Base-by-base conservation (phyloP, 2,797 vertebrate species). In the Crenichthys baileyi region DNA sequence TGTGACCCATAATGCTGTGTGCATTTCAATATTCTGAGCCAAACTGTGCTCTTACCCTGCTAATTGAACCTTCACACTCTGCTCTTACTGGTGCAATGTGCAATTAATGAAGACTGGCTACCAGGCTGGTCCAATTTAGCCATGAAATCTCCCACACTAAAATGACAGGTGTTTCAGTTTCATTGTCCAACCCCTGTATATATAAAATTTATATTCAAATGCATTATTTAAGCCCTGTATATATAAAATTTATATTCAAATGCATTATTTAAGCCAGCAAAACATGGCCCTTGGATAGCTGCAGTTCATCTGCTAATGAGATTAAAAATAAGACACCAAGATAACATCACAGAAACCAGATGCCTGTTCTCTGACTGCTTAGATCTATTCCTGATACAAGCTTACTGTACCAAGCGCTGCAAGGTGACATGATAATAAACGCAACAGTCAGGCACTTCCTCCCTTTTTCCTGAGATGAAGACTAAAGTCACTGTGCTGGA, bases 401-500 rank as follows among this genome's bases (percentile, higher is more conserved):
- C 63, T 63, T 12, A 41, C 78, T 61, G 7, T 50, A 80, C 73
- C 3, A 48, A 72, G 75, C 58, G 36, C 4, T 76, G 76, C 78
- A 73, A 83, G 70, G 75, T 58, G 11, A 75, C 71, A 26, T n/a
- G 79, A 88, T 80, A 76, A 81, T 80, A 55, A 39, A 53, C 56
- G 70, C 72, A 70, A 73, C 80, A 75, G 83, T 82, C 81, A 75
- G 80, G 60, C 46, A 79, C 73, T 72, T 77, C 73, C 61, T 55
- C 11, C 58, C 74, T 79, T 78, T 76, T 80, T 83, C 77, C 86
- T 83, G 83, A 88, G 90, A 85, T 90, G 81, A 90, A 72, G 75
- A 86, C 85, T 61, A 83, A 74, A 80, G 60, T 72, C 70, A 73
- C 83, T 77, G 78, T 87, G 83, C 80, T 84, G 75, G 75, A 82